Base-by-base conservation (phyloP, 2,113 vertebrate genomes). In the Notothenia coriiceps region DNA sequence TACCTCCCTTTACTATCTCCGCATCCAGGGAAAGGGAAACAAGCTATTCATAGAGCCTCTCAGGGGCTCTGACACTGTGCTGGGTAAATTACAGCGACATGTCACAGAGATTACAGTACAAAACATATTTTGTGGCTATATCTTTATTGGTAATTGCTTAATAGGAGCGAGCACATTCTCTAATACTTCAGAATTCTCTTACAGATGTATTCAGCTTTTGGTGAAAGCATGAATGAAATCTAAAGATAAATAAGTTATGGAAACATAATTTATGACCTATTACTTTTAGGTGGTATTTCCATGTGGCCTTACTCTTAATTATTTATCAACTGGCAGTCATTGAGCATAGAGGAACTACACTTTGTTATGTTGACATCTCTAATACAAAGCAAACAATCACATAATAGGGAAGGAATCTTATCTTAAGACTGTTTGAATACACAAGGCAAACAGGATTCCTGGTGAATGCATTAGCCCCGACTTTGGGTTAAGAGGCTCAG, bases 11-110 rank as follows among this genome's bases (percentile, higher is more conserved):
- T 77, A 85, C 86, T 90, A 93, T 92, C 93, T 90, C 52, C 12
- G 76, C 77, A 75, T 89, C 47, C 83, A 88, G 79, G 79, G 86
- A 83, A 84, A 82, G 71, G 85, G 77, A 85, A 87, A 79, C 77
- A 79, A 60, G 79, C 91, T 94, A 93, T 94, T 93, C 93, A 92
- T 93, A 93, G 91, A 85, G 67, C 56, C 77, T 89, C 86, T 88
- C 59, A 74, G 77, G 74, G 79, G 54, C 80, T 76, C 54, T 17
- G 76, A 1, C 47, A 73, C 60, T 62, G 40, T 18, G 35, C 62
- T 10, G 70, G 70, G 55, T 64, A 43, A 57, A 87, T 57, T 40
- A 63, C 60, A 77, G 54, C 59, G 61, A 84, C 25, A 68, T 47
- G 67, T 75, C 60, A 65, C 61, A 52, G 75, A 51, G 52, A 18